Percentiles rank a stretch among this genome's conserved stretches.
Evolutionary conservation across 2,888 invertebrate genomes (phyloP).

Genomic region (Electrophaes corylata): DNA sequence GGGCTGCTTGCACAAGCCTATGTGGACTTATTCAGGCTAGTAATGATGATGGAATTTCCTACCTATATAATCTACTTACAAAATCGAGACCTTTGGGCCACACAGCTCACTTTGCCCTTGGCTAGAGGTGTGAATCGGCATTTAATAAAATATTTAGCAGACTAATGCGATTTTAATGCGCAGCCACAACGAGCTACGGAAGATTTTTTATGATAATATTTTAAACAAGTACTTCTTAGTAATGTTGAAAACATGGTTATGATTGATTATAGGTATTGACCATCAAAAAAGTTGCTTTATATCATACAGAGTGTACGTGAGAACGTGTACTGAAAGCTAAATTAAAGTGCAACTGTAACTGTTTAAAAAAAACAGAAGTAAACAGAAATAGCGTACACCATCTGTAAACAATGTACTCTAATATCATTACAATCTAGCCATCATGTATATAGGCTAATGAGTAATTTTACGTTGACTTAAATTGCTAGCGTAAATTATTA

Average conservation of each 20-base stretch:
- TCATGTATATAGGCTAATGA: too few species aligned
- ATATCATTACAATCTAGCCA: too few species aligned
- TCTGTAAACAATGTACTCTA: too few species aligned
- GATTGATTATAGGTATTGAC: constrained; percentile 21
- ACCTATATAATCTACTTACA: constrained; percentile 30
- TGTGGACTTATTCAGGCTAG: too few species aligned
- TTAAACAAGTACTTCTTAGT: constrained; percentile 15
- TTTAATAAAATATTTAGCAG: constrained; percentile 73
- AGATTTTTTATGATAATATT: constrained; percentile 36
- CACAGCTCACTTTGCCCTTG: constrained; percentile 46
- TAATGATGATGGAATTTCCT: not conserved
- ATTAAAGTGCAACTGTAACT: too few species aligned
- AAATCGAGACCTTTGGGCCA: constrained; percentile 61
- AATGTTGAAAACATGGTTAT: constrained; percentile 29
- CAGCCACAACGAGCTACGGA: constrained; percentile 37
- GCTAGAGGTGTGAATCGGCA: constrained; percentile 79
- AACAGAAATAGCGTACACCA: too few species aligned
- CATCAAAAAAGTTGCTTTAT: not conserved
- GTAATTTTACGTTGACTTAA: too few species aligned
- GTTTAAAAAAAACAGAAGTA: too few species aligned
- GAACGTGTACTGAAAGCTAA: too few species aligned
- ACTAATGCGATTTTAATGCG: constrained; percentile 79
- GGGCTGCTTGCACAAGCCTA: too few species aligned
- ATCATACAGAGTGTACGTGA: too few species aligned
- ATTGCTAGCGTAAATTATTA: too few species aligned